Conservation (phyloP, 2,888 invertebrate species). For the Thera obeliscata region DNA sequence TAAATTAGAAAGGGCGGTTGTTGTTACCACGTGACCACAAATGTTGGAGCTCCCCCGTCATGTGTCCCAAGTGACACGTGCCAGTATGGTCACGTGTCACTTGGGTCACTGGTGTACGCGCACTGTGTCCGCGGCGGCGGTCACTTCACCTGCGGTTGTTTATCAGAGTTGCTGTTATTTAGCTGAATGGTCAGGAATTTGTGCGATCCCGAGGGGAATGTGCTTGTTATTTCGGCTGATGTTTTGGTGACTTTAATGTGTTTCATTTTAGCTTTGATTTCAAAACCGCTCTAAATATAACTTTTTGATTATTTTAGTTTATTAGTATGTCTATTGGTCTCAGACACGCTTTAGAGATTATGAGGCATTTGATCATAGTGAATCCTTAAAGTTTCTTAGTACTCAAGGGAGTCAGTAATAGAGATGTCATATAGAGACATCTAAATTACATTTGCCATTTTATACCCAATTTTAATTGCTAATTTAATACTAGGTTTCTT, state of each 20-base stretch:
- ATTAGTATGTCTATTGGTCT: too few species aligned
- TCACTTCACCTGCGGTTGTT: constrained; percentile 17
- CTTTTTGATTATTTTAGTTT: too few species aligned
- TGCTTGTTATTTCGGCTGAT: not conserved
- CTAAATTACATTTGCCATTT: too few species aligned
- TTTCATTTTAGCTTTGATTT: not conserved
- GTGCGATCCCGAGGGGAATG: constrained; percentile 2
- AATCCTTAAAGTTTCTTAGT: too few species aligned
- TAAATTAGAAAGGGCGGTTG: not conserved
- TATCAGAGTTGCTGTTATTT: constrained; percentile 15
- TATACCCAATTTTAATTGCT: too few species aligned
- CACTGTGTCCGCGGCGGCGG: constrained; percentile 12
- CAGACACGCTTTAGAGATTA: too few species aligned
- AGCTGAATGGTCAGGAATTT: constrained; percentile 14
- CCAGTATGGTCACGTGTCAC: not conserved
- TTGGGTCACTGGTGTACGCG: not conserved
- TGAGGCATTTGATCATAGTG: too few species aligned
- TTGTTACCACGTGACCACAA: too few species aligned
- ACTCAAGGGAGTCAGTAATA: too few species aligned
- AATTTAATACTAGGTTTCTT: too few species aligned
- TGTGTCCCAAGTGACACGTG: too few species aligned
- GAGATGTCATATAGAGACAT: too few species aligned
- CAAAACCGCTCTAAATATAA: not conserved
- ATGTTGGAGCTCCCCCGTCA: not conserved
- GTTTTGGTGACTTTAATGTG: constrained; percentile 1